Percentiles rank a stretch among this genome's conserved stretches.
phyloP scores from a whole-genome alignment of 37 sponge, comb jelly and placozoan species.

The Dysidea cf. avara region DNA sequence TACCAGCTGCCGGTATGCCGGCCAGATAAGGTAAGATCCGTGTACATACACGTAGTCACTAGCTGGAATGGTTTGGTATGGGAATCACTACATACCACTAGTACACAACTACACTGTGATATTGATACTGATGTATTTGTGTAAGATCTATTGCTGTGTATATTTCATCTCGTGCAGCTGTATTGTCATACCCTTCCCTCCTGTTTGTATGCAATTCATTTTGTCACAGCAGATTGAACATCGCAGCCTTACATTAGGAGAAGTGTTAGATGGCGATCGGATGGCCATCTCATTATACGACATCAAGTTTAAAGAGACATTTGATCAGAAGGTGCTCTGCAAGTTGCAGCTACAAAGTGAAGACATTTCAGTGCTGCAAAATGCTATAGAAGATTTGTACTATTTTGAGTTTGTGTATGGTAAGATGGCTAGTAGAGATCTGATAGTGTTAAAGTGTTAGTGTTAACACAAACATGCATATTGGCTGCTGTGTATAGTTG shows the following conservation, averaged over 20 bases:
- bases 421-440: slow-evolving; percentile 2
- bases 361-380: slow-evolving; percentile 50
- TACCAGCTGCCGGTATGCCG: slow-evolving; percentile 85
- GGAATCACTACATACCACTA: background rate
- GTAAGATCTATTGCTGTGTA: background rate
- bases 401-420: slow-evolving; percentile 94
- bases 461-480: no score
- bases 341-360: slow-evolving; percentile 22
- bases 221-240: slow-evolving; percentile 67
- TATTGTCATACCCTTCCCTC: no score
- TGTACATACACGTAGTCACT: background rate
- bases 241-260: slow-evolving; percentile 79
- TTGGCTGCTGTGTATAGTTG: background rate
- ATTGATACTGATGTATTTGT: background rate
- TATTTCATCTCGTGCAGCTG: background rate
- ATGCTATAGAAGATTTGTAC: slow-evolving; percentile 91
- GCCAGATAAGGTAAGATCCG: slow-evolving; percentile 67
- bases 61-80: no score
- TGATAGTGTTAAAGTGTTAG: background rate
- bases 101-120: background rate
- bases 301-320: slow-evolving; percentile 71
- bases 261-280: slow-evolving; percentile 89
- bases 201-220: no score
- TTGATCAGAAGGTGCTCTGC: slow-evolving; percentile 65
- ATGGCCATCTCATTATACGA: slow-evolving; percentile 85